Conservation (phyloP, 2,888 invertebrate genomes). For the Tipula vernalis region DNA sequence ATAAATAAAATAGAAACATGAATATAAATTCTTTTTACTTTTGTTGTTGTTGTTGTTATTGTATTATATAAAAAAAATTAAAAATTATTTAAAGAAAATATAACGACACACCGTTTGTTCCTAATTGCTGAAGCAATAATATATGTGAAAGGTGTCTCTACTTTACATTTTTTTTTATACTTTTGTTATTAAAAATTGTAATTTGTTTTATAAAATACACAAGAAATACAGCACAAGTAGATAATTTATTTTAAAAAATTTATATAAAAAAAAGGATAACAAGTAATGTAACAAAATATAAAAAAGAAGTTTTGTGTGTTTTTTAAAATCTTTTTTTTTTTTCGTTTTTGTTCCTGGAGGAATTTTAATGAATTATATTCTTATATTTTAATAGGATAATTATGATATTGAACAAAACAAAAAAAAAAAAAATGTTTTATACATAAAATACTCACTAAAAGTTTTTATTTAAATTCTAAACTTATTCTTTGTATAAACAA, state of each 20-base stretch:
- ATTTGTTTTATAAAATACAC: neutral
- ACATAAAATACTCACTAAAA: neutral
- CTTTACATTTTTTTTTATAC: neutral
- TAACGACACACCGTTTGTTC: conserved; percentile 28
- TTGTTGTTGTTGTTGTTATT: neutral
- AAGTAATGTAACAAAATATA: neutral
- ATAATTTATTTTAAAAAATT: neutral
- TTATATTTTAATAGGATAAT: neutral
- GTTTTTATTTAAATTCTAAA: conserved; percentile 4
- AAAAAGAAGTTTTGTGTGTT: neutral
- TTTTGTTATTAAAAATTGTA: conserved; percentile 7
- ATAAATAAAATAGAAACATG: conserved; percentile 8
- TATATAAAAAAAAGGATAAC: neutral
- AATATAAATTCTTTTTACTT: neutral
- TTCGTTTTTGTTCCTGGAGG: neutral
- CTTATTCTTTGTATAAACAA: neutral
- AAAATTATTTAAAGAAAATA: conserved; percentile 15
- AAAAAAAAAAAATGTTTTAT: neutral
- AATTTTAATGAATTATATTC: conserved; percentile 4
- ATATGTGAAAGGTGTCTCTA: conserved; percentile 10
- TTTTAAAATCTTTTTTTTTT: neutral
- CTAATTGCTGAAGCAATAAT: conserved; percentile 25
- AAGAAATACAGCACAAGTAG: neutral
- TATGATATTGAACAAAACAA: neutral
- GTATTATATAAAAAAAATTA: neutral